phyloP scores from a whole-genome alignment of 2,888 invertebrate species.

The Drosophila basisetae region DNA sequence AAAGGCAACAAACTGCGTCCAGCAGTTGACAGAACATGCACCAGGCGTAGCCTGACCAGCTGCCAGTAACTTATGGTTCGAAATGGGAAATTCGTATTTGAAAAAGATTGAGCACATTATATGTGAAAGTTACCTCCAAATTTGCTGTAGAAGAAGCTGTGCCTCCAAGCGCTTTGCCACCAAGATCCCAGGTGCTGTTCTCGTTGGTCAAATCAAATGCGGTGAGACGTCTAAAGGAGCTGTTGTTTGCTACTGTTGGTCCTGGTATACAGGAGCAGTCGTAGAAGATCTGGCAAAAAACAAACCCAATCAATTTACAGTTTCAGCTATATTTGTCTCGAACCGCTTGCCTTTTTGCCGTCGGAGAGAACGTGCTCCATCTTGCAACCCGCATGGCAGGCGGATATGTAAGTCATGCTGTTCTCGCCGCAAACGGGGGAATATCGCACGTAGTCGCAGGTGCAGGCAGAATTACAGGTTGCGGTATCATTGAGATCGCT shows the following conservation, averaged over 20 bases:
- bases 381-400: conserved; percentile 92
- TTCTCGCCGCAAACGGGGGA: conserved; percentile 90
- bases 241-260: conserved; percentile 36
- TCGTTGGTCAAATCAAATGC: conserved; percentile 56
- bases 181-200: conserved; percentile 33
- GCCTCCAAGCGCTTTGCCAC: conserved; percentile 1
- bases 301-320: not conserved
- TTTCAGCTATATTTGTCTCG: not conserved
- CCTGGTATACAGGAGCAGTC: conserved; percentile 82
- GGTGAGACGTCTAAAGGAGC: conserved; percentile 76
- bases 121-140: conserved; percentile 46
- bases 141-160: conserved; percentile 1
- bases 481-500: conserved; percentile 63
- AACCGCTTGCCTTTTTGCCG: conserved; percentile 85
- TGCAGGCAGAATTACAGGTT: conserved; percentile 88
- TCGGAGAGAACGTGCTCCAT: conserved; percentile 83
- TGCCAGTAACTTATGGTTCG: conserved; percentile 42
- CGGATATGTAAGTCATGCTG: conserved; percentile 90
- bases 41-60: conserved; percentile 86
- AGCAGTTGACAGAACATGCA: conserved; percentile 87
- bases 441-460: conserved; percentile 90
- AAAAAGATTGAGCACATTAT: not conserved
- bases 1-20: conserved; percentile 87
- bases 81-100: not conserved
- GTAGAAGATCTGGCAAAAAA: conserved; percentile 71